Evolutionary conservation across 2,888 invertebrate genomes (phyloP).

Genomic region (Oxycera nigricornis): DNA sequence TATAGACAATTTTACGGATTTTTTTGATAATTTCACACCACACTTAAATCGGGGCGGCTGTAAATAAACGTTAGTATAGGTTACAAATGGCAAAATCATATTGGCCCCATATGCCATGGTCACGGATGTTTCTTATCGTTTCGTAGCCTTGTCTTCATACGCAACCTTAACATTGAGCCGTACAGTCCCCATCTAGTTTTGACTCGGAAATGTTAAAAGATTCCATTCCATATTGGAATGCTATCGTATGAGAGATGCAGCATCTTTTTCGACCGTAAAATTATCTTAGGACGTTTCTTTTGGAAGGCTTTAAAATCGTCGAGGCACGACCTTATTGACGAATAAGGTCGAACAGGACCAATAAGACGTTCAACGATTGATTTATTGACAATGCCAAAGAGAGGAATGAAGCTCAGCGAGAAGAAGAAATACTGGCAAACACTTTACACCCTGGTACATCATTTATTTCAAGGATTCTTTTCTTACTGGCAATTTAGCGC

Average conservation of each 20-base stretch:
- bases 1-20: conserved; percentile 27
- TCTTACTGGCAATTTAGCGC: conserved; percentile 8
- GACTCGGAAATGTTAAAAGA: neutral
- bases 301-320: neutral
- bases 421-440: neutral
- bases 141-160: neutral
- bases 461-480: conserved; percentile 11
- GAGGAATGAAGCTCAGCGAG: neutral
- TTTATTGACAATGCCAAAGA: neutral
- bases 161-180: neutral
- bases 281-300: conserved; percentile 15
- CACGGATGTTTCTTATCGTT: conserved; percentile 30
- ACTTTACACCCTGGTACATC: conserved; percentile 9
- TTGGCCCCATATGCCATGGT: neutral
- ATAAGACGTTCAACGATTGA: neutral
- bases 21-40: conserved; percentile 25
- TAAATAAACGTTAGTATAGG: conserved; percentile 14
- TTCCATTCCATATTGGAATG: neutral
- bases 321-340: neutral
- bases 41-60: conserved; percentile 8
- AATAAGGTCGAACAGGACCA: neutral
- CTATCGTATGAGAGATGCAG: neutral
- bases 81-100: conserved; percentile 10
- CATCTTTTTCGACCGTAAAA: conserved; percentile 27
- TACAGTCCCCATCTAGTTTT: neutral